Evolutionary conservation across 2,113 vertebrate species (phyloP), one percentile per base, ranked within the genome.

Genomic region (Nesogale talazaci): DNA sequence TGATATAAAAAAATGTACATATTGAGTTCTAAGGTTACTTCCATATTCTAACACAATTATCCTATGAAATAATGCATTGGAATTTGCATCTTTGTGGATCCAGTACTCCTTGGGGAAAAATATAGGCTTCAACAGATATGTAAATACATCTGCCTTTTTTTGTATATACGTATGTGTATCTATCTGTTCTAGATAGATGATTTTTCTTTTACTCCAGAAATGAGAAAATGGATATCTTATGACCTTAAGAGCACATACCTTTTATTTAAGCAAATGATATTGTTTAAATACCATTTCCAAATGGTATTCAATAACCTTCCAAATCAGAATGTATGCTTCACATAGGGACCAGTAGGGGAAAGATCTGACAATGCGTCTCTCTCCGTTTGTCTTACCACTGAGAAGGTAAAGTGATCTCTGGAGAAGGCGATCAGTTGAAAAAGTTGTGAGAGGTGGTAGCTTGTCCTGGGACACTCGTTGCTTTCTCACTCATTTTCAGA

Each of bases 401-500:
- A 3, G 14, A 15, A 95, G 78, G 89, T 75, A 94, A 96, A 96
- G 72, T 89, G 80, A 65, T 89, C 40, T 74, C 3, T 86, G 95
- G 70, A 85, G 69, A 93, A 94, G 38, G 77, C 1, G 3, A 36
- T 65, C 31, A 81, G 3, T 90, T 93, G 57, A 77, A 95, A 94
- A 70, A 90, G n/a, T 82, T 80, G 82, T 91, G 36, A 75, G 76
- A 74, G 86, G 79, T 69, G 61, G 61, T 90, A 0, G n/a, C 88
- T 95, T 95, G 20, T 10, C 11, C 36, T 16, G 61, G 67, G 25
- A 95, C 63, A 23, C 22, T 90, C 79, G 38, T 95, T 94, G 88
- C 94, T 87, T 57, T 96, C 87, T 42, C 81, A 19, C 89, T 94
- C 94, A 74, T 97, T 27, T 86, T 92, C 46, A 83, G 69, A 76